phyloP scores from a whole-genome alignment of 2,888 invertebrate species.

The Parnassius mnemosyne region DNA sequence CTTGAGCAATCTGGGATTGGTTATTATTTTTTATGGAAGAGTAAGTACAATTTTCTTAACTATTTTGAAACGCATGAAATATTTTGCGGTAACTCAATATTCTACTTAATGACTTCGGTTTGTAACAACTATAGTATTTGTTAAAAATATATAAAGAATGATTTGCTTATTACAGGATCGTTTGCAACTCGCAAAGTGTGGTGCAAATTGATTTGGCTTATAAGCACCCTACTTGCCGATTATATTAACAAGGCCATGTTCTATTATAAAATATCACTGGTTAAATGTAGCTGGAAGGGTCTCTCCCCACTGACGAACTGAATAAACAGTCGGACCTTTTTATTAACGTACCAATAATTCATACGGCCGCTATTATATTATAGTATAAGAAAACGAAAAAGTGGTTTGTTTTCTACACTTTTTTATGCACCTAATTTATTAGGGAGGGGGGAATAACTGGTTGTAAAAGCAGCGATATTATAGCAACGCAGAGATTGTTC shows the following conservation, averaged over 20 bases:
- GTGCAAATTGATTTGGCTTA: slow-evolving; percentile 11
- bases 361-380: not conserved
- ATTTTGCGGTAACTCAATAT: too few relatives aligned
- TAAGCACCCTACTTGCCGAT: slow-evolving; percentile 31
- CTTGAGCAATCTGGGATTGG: too few relatives aligned
- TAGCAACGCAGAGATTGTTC: slow-evolving; percentile 36
- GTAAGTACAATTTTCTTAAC: too few relatives aligned
- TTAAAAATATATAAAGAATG: slow-evolving; percentile 12
- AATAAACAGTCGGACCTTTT: slow-evolving; percentile 17
- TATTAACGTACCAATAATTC: slow-evolving; percentile 9
- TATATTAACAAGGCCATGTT: slow-evolving; percentile 37
- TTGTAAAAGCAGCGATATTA: too few relatives aligned
- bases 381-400: not conserved
- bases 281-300: slow-evolving; percentile 35
- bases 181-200: slow-evolving; percentile 2
- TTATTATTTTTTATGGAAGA: too few relatives aligned
- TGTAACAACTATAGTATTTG: not conserved
- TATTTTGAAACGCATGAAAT: too few relatives aligned
- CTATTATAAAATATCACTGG: slow-evolving; percentile 36
- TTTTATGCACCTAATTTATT: too few relatives aligned
- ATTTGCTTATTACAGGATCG: slow-evolving; percentile 29
- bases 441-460: too few relatives aligned
- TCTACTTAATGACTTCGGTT: too few relatives aligned
- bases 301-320: slow-evolving; percentile 17
- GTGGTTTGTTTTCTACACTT: not conserved